These are phyloP conservation scores for Beaufortia kweichowensis DNA, from an alignment of 2,113 vertebrate genomes.

Conservation along the genomic window DNA sequence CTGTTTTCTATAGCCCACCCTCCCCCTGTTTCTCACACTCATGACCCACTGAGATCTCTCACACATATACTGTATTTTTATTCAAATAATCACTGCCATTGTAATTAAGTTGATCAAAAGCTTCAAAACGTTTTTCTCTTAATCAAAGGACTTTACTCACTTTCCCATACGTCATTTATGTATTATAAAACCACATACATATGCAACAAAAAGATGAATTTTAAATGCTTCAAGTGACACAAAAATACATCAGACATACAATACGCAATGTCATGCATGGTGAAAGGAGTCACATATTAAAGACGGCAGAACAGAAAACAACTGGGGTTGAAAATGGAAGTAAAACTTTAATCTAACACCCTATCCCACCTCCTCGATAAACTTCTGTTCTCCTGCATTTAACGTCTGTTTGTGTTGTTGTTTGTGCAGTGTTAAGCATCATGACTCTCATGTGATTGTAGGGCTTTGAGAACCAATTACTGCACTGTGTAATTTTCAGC, in stretches of 20 bases:
- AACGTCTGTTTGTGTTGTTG: slow-evolving; percentile 31
- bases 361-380: slow-evolving; percentile 33
- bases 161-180: too few relatives aligned
- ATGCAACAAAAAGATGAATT: slow-evolving; percentile 16
- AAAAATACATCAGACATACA: slow-evolving; percentile 27
- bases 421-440: slow-evolving; percentile 60
- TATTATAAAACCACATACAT: background rate
- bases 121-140: background rate
- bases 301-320: slow-evolving; percentile 31
- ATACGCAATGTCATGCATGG: slow-evolving; percentile 50
- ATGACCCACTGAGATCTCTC: slow-evolving; percentile 23
- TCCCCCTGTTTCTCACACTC: slow-evolving; percentile 56
- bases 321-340: slow-evolving; percentile 10
- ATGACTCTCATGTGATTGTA: slow-evolving; percentile 78
- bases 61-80: slow-evolving; percentile 3
- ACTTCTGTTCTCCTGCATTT: slow-evolving; percentile 10
- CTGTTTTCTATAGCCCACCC: slow-evolving; percentile 34
- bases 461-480: slow-evolving; percentile 70
- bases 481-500: slow-evolving; percentile 67
- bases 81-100: too few relatives aligned
- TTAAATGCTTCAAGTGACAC: slow-evolving; percentile 27
- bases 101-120: too few relatives aligned
- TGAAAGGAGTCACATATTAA: slow-evolving; percentile 31
- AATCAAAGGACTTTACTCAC: too few relatives aligned
- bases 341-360: background rate